Base-by-base conservation (phyloP, 2,113 vertebrate genomes). In the Otis tarda region DNA sequence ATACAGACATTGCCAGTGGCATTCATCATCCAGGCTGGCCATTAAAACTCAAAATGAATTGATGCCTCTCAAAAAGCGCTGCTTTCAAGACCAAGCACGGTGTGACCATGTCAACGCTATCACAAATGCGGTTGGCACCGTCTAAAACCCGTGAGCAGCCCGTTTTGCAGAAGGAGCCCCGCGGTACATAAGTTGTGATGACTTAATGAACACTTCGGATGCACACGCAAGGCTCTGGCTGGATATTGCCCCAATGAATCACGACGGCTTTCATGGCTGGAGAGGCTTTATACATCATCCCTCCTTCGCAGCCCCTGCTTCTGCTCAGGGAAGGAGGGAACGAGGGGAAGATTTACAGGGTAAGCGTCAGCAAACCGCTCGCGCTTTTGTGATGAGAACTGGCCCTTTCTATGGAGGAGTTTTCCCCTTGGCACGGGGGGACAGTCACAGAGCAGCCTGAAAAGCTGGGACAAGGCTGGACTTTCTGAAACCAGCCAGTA, bases 171-270 rank as follows among this genome's bases (percentile, higher is more conserved):
- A 41, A 86, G 94, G 28, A 95, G 39, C 52, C 60, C 35, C 3
- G 0, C 1, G 7, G 53, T 69, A 11, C 1, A 0, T 3, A 43
- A 61, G 22, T 5, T 10, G 21, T 23, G 64, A 83, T 5, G 77
- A 53, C 20, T 85, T 94, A 59, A 96, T 67, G 94, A 96, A 94
- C 71, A 96, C 94, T 93, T 71, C 16, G 81, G 93, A 83, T 28
- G 31, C 61, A 68, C 56, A 47, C 3, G 1, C 7, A 3, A 47
- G 30, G 75, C 83, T 91, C 95, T 2, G 14, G 67, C 25, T 94
- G 22, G 28, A 27, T 74, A 82, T 9, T 41, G 39, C 45, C 71
- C 35, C 14, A 4, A 71, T 68, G 93, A 89, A 91, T 92, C 94
- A 94, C 41, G 4, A 7, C 2, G 43, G 57, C 16, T 92, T 69